Conservation (phyloP, 1,140 invertebrate genomes). For the Drosophila ogumai region DNA sequence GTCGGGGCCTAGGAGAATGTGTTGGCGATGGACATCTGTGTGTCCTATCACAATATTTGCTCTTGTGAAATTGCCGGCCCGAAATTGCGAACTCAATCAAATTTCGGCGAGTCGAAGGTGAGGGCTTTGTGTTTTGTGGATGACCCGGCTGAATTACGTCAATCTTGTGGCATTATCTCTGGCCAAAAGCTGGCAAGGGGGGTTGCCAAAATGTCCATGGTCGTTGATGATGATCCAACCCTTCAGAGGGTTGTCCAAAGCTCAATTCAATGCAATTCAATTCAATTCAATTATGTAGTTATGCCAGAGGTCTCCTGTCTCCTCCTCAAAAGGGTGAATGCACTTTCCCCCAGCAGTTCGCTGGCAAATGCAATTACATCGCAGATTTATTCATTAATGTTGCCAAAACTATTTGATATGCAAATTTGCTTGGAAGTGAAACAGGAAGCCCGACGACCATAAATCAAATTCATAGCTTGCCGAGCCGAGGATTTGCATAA, state of each 20-base stretch:
- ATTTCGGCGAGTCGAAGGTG: conserved; percentile 27
- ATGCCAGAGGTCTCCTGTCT: conserved; percentile 7
- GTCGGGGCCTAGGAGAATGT: conserved; percentile 6
- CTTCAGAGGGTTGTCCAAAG: conserved; percentile 21
- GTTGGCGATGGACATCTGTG: conserved; percentile 6
- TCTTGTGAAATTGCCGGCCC: conserved; percentile 28
- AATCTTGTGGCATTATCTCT: conserved; percentile 47
- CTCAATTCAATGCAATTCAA: conserved; percentile 44
- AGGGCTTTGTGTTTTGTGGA: conserved; percentile 38
- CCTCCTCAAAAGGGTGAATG: not conserved
- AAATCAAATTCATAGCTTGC: conserved; percentile 70
- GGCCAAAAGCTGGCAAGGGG: conserved; percentile 9
- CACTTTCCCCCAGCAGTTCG: not conserved
- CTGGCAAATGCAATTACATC: conserved; percentile 42
- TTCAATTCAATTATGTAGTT: conserved; percentile 46
- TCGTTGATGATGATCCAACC: conserved; percentile 27
- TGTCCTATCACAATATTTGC: conserved; percentile 51
- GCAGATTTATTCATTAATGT: conserved; percentile 52
- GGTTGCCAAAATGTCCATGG: conserved; percentile 4
- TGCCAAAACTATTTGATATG: conserved; percentile 43
- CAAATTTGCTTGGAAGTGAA: conserved; percentile 42
- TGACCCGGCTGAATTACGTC: conserved; percentile 50
- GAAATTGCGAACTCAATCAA: conserved; percentile 48
- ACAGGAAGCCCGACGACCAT: conserved; percentile 33
- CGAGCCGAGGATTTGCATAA: conserved; percentile 38